Evolutionary conservation across 1,140 invertebrate genomes (phyloP).

Genomic region (Pseudomyrmex flavicornis): DNA sequence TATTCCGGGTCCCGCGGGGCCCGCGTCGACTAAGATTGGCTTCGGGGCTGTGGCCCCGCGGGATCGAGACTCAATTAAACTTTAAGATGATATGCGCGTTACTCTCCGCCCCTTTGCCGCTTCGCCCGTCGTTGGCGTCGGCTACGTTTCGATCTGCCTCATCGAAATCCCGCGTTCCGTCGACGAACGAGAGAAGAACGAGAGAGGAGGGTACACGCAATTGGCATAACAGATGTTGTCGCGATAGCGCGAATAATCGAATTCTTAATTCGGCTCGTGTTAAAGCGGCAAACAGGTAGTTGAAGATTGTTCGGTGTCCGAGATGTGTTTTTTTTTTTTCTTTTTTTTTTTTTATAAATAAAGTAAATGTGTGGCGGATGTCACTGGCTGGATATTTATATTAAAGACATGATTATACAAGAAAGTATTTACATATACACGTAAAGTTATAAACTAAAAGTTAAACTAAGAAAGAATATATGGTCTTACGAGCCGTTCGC

Average conservation of each 20-base stretch:
- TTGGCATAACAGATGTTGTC: neutral
- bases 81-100: constrained; percentile 89
- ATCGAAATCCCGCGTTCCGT: constrained; percentile 44
- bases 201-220: neutral
- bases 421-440: too few species aligned
- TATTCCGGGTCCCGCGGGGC: constrained; percentile 70
- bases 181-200: neutral
- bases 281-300: too few species aligned
- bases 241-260: constrained; percentile 1
- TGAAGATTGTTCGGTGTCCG: too few species aligned
- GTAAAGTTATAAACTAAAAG: too few species aligned
- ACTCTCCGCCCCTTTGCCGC: constrained; percentile 66
- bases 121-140: neutral
- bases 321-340: too few species aligned
- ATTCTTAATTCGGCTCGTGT: neutral
- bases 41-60: constrained; percentile 85
- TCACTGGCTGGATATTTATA: too few species aligned
- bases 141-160: constrained; percentile 36
- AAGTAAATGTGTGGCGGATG: too few species aligned
- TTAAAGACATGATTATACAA: too few species aligned
- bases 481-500: too few species aligned
- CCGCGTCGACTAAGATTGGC: constrained; percentile 81
- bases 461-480: too few species aligned
- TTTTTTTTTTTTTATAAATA: too few species aligned
- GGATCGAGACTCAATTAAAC: constrained; percentile 89